Percentiles rank a stretch among this genome's conserved stretches.
Conservation (phyloP, 2,888 invertebrate genomes). For the Trisateles emortualis region DNA sequence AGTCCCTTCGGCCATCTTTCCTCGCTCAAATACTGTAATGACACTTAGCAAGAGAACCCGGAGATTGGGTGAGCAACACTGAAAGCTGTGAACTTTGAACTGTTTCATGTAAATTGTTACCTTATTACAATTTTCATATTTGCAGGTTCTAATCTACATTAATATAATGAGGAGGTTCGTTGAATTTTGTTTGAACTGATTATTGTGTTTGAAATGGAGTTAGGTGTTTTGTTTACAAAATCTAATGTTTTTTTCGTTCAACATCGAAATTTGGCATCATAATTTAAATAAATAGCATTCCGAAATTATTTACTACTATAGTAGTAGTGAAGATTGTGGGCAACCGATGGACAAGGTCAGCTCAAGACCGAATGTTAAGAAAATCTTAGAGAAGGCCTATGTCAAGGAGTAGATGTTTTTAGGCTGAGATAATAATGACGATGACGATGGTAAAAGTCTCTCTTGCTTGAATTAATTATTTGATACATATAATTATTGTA, state of each 20-base stretch:
- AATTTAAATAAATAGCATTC: background rate
- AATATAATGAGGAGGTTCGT: conserved; percentile 42
- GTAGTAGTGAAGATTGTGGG: too few species aligned
- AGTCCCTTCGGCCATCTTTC: conserved; percentile 29
- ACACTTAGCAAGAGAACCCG: conserved; percentile 51
- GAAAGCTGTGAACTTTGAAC: conserved; percentile 48
- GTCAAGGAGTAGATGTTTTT: too few species aligned
- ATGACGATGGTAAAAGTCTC: too few species aligned
- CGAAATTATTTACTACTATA: background rate
- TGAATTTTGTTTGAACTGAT: conserved; percentile 26
- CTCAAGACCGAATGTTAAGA: too few species aligned
- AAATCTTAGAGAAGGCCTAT: too few species aligned
- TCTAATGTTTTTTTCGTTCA: background rate
- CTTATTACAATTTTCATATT: conserved; percentile 42
- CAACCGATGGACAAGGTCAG: too few species aligned
- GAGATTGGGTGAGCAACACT: conserved; percentile 51
- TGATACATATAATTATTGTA: too few species aligned
- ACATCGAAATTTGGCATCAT: background rate
- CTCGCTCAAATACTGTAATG: conserved; percentile 51
- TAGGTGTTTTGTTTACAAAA: conserved; percentile 2
- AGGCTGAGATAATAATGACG: too few species aligned
- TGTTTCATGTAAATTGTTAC: conserved; percentile 51
- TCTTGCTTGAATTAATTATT: too few species aligned
- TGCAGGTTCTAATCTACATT: conserved; percentile 42
- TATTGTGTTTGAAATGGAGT: conserved; percentile 23